phyloP scores from a whole-genome alignment of 2,888 invertebrate species.

The Aspidapion aeneum region DNA sequence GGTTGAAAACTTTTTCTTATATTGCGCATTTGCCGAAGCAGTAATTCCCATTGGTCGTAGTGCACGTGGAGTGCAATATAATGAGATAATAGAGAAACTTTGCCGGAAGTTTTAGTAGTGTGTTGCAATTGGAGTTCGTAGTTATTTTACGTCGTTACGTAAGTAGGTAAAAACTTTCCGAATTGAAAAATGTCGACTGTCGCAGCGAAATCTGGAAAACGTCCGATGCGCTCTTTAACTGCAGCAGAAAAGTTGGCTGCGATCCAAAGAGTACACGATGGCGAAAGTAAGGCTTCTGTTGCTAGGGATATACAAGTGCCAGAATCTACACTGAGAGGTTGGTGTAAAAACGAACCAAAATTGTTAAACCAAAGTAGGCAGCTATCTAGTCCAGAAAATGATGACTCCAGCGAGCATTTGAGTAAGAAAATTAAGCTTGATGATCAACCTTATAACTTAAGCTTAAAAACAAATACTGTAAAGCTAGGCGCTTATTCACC shows the following conservation, averaged over 20 bases:
- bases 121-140: constrained; percentile 13
- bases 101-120: background rate
- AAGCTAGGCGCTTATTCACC: constrained; percentile 23
- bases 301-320: constrained; percentile 83
- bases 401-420: constrained; percentile 52
- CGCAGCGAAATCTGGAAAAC: constrained; percentile 61
- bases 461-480: constrained; percentile 31
- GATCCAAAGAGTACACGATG: constrained; percentile 77
- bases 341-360: constrained; percentile 86
- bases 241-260: constrained; percentile 78
- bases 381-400: constrained; percentile 64
- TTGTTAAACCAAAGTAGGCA: constrained; percentile 66
- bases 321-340: constrained; percentile 80
- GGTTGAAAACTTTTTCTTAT: constrained; percentile 38
- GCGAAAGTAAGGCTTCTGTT: constrained; percentile 82
- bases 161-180: too few species aligned
- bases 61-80: constrained; percentile 23
- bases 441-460: constrained; percentile 43
- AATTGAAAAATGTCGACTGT: constrained; percentile 51
- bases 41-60: constrained; percentile 36
- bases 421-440: constrained; percentile 34
- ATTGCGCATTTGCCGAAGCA: constrained; percentile 40
- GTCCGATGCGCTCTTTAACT: constrained; percentile 73
- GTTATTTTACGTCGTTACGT: background rate
- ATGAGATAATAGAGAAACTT: constrained; percentile 10